Evolutionary conservation across 2,888 invertebrate species (phyloP).

Genomic region (Drosophila phalerata): DNA sequence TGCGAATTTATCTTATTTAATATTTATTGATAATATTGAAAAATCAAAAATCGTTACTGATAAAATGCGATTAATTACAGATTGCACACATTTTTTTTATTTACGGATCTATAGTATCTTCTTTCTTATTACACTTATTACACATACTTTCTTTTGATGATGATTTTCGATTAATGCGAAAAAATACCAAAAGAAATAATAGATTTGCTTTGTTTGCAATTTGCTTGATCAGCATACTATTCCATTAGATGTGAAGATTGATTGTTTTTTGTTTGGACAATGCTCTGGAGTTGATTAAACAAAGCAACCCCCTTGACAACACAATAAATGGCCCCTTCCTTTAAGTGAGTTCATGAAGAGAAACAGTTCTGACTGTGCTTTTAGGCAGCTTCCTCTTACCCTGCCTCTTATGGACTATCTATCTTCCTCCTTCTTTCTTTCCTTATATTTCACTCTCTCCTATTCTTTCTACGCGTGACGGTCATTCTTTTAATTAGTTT

Average conservation of each 20-base stretch:
- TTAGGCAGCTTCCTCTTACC: conserved; percentile 12
- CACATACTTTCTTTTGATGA: neutral
- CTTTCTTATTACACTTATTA: neutral
- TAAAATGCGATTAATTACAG: too few species aligned
- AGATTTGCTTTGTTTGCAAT: conserved; percentile 8
- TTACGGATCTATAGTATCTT: neutral
- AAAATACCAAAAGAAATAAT: neutral
- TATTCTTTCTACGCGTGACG: conserved; percentile 32
- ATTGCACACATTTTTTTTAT: too few species aligned
- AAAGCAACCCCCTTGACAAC: conserved; percentile 6
- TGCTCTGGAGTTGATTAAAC: conserved; percentile 42
- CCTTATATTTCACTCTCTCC: neutral
- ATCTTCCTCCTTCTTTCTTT: neutral
- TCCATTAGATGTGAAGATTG: conserved; percentile 35
- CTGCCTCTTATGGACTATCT: neutral
- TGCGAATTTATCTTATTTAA: neutral
- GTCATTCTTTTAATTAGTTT: conserved; percentile 60
- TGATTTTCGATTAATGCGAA: neutral
- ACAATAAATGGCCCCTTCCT: neutral
- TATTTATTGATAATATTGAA: too few species aligned
- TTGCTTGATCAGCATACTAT: conserved; percentile 24
- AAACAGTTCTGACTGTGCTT: conserved; percentile 9
- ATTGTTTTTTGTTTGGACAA: conserved; percentile 46
- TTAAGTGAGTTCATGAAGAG: conserved; percentile 36
- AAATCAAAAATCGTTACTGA: too few species aligned